A percentile compares a stretch with the other conserved stretches of the same genome.
These are phyloP conservation scores for Ridgeia piscesae DNA, from an alignment of 1,140 invertebrate genomes.

Conservation along the genomic window DNA sequence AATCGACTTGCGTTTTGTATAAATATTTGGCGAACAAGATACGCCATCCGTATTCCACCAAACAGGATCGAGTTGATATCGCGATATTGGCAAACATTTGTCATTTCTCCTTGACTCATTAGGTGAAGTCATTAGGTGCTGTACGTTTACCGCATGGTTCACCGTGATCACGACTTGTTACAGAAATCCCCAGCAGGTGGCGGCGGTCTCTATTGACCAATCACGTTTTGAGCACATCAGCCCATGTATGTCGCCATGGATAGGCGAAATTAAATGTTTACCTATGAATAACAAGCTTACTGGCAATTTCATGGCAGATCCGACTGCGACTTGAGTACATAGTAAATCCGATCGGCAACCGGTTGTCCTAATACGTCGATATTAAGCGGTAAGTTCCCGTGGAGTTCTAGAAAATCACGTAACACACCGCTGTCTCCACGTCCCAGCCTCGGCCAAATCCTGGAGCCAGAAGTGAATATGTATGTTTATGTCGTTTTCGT, in stretches of 20 bases:
- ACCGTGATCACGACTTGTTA: neutral
- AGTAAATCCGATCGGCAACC: neutral
- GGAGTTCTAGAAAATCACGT: neutral
- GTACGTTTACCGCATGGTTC: too few species aligned
- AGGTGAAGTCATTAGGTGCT: too few species aligned
- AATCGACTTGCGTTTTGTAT: neutral
- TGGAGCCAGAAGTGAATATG: neutral
- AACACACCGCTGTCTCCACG: neutral
- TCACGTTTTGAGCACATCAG: neutral
- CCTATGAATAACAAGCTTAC: neutral
- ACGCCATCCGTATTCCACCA: neutral
- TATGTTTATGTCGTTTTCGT: neutral
- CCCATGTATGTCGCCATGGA: neutral
- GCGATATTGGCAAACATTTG: neutral
- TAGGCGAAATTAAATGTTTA: neutral
- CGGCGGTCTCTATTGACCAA: neutral
- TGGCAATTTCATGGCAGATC: neutral
- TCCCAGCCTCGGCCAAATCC: neutral
- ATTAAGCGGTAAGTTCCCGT: neutral
- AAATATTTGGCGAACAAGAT: neutral
- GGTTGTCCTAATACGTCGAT: neutral
- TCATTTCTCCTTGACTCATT: neutral
- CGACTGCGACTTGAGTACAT: neutral
- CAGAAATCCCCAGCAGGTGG: neutral
- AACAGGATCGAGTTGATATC: neutral